phyloP scores from a whole-genome alignment of 2,888 invertebrate species.

The Taenaris catops region DNA sequence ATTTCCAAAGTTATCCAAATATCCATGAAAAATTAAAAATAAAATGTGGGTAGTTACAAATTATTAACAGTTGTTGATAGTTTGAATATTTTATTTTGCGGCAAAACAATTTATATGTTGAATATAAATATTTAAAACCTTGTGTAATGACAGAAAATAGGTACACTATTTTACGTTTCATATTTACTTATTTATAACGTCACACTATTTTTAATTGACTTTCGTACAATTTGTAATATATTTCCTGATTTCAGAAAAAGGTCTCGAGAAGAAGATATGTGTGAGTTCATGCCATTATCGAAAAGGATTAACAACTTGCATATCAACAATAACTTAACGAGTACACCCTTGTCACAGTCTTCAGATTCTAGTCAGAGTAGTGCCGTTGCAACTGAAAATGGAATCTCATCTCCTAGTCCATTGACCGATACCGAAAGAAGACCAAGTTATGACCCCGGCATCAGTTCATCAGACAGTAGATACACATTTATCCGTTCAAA shows the following conservation, averaged over 20 bases:
- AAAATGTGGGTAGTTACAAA: too few species aligned
- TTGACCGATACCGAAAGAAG: constrained; percentile 52
- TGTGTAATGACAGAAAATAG: constrained; percentile 77
- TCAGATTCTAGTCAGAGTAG: constrained; percentile 51
- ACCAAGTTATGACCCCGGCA: constrained; percentile 86
- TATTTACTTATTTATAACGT: neutral
- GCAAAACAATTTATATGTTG: too few species aligned
- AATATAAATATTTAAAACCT: too few species aligned
- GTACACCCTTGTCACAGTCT: constrained; percentile 35
- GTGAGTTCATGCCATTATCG: constrained; percentile 92
- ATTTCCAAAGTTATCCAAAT: too few species aligned
- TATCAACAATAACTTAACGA: constrained; percentile 81
- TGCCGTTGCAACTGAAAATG: constrained; percentile 47
- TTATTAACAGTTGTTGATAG: too few species aligned
- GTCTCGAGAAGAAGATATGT: constrained; percentile 86
- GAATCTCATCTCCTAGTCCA: constrained; percentile 48
- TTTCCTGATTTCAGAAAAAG: constrained; percentile 83
- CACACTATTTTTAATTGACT: neutral
- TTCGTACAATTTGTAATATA: neutral
- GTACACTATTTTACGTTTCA: constrained; percentile 30
- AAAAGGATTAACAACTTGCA: constrained; percentile 95
- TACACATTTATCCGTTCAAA: too few species aligned
- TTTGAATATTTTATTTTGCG: too few species aligned
- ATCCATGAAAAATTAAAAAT: too few species aligned
- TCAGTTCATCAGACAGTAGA: constrained; percentile 88